phyloP scores from a whole-genome alignment of 2,888 invertebrate species.

The Platycheirus albimanus region DNA sequence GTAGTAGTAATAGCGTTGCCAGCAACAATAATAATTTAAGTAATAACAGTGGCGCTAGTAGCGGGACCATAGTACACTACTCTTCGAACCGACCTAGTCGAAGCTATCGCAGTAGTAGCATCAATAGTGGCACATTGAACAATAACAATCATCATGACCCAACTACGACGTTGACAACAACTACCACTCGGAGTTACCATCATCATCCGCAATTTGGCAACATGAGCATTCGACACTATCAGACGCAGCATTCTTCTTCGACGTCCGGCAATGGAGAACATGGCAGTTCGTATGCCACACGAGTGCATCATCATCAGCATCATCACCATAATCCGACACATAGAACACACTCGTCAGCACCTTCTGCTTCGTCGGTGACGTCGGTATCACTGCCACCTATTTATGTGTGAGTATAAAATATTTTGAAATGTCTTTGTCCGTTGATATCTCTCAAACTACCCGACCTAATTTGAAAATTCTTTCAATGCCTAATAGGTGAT shows the following conservation, averaged over 20 bases:
- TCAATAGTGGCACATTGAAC: slow-evolving; percentile 73
- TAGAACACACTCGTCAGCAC: slow-evolving; percentile 42
- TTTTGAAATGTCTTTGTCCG: not conserved
- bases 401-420: slow-evolving; percentile 73
- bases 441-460: not conserved
- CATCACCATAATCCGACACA: slow-evolving; percentile 63
- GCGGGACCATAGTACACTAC: slow-evolving; percentile 76
- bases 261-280: slow-evolving; percentile 35
- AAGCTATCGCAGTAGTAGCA: slow-evolving; percentile 65
- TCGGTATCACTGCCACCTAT: slow-evolving; percentile 76
- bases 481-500: no score
- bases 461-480: no score
- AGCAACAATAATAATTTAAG: slow-evolving; percentile 55
- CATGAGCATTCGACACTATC: slow-evolving; percentile 80
- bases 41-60: slow-evolving; percentile 75
- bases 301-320: slow-evolving; percentile 62
- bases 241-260: slow-evolving; percentile 50
- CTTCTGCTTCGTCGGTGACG: slow-evolving; percentile 71
- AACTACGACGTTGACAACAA: slow-evolving; percentile 59
- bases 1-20: slow-evolving; percentile 75
- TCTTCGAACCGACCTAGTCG: slow-evolving; percentile 54
- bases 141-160: slow-evolving; percentile 74
- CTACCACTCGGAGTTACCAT: slow-evolving; percentile 77
- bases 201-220: slow-evolving; percentile 82
- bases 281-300: slow-evolving; percentile 31